Evolutionary conservation across 2,113 vertebrate genomes (phyloP), one percentile per base, ranked within the genome.

Genomic region (Leucoraja erinaceus): DNA sequence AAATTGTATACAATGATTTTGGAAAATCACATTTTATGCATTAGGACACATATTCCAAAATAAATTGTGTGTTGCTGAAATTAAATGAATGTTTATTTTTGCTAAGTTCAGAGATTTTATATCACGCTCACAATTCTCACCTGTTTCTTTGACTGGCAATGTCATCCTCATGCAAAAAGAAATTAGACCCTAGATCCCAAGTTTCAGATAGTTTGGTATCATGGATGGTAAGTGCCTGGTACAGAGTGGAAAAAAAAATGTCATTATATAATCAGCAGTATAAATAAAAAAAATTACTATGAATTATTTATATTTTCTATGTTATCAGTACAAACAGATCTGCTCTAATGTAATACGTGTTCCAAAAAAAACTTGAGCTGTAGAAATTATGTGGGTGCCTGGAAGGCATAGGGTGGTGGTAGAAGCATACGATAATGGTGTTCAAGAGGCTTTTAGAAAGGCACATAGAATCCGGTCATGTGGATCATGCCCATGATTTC

Each of bases 151-250:
- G 95, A 95, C 94, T 97, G 93, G 95, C 93, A 94, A 99, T 95
- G 94, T 99, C 98, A 84, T 99, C 97, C 96, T 98, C 97, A 93
- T 94, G 96, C 93, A 99, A 97, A 95, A 99, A 99, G 95, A 99
- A 99, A 95, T 99, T 99, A 93, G 96, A 97, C 75, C 99, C 99
- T 74, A 99, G 96, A 95, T 99, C 98, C 97, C 97, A 96, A 12
- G 96, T 96, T 0, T 96, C 96, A 95, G 98, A 99, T 70, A 94
- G 95, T 93, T 97, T 97, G 93, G 96, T 97, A 95, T 99, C 99
- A 94, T 99, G 98, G 94, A 99, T 96, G 2, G 98, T 99, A 94
- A 99, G 97, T 70, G 96, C 95, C 99, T 99, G 91, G 12, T 12
- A 5, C 33, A 93, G 20, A 20, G 68, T 72, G 16, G 72, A 54